Conservation (phyloP, 2,797 vertebrate genomes). For the Megalops cyprinoides region DNA sequence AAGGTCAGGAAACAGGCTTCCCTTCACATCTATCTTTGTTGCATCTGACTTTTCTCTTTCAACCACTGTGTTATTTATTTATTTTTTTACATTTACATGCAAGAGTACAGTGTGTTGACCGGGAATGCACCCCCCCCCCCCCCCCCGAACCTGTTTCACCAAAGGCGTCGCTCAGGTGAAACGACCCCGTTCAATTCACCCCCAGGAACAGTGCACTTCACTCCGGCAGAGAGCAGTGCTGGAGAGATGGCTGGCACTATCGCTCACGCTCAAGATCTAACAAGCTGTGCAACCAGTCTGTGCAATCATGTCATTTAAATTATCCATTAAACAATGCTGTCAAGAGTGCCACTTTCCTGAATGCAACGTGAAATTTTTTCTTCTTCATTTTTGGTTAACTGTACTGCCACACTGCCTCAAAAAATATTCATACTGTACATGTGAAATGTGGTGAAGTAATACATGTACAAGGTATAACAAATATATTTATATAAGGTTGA, state of each 20-base stretch:
- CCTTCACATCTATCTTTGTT: neutral
- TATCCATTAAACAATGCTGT: slow-evolving; percentile 17
- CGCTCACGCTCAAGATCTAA: slow-evolving; percentile 45
- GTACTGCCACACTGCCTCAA: too few relatives aligned
- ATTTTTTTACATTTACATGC: too few relatives aligned
- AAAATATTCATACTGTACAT: too few relatives aligned
- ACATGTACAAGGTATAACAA: too few relatives aligned
- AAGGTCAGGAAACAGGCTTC: neutral
- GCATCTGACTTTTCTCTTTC: neutral
- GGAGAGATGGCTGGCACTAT: slow-evolving; percentile 14
- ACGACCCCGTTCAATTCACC: slow-evolving; percentile 2
- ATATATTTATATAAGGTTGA: neutral
- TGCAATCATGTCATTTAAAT: neutral
- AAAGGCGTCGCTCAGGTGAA: slow-evolving; percentile 18
- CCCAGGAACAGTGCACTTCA: slow-evolving; percentile 40
- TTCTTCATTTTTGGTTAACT: neutral
- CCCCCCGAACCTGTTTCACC: neutral
- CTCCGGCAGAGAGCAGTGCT: slow-evolving; percentile 18
- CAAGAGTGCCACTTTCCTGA: neutral
- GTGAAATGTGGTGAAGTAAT: too few relatives aligned
- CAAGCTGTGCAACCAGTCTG: slow-evolving; percentile 34
- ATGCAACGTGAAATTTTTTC: neutral
- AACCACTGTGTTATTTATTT: neutral
- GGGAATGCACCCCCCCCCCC: too few relatives aligned
- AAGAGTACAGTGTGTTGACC: neutral